A percentile compares a stretch with the other conserved stretches of the same genome.
Conservation (phyloP, 2,113 vertebrate genomes). For the Nymphicus hollandicus region DNA sequence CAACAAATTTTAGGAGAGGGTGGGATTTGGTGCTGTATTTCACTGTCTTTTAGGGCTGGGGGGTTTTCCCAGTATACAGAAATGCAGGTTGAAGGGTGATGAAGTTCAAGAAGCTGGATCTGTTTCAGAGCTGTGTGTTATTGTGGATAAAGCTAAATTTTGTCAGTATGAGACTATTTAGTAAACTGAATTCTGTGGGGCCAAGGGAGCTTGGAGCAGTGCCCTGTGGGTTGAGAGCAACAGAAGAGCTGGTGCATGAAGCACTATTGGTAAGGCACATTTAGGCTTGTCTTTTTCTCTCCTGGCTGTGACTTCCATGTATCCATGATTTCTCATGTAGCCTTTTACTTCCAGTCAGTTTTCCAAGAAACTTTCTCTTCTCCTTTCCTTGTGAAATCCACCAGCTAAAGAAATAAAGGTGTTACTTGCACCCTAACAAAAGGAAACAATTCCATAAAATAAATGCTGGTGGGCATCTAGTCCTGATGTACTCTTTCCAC, state of each 20-base stretch:
- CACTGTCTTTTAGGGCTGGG: accelerated
- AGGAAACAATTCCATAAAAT: neutral
- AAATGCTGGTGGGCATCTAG: neutral
- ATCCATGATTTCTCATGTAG: too few species aligned
- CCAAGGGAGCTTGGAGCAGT: neutral
- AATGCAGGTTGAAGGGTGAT: neutral
- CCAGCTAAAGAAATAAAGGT: neutral
- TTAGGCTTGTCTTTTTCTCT: neutral
- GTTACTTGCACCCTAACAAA: neutral
- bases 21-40: neutral
- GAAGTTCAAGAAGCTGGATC: neutral
- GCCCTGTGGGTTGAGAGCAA: accelerated
- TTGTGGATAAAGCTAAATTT: neutral
- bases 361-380: neutral
- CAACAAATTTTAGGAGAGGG: neutral
- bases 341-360: neutral
- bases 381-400: neutral
- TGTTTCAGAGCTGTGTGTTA: neutral
- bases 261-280: accelerated
- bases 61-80: neutral
- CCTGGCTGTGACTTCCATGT: neutral
- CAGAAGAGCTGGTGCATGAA: neutral
- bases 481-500: neutral
- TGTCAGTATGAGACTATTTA: neutral
- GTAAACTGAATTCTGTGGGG: neutral